These are phyloP conservation scores for Batillaria attramentaria DNA, from an alignment of 1,140 invertebrate species.

Conservation along the genomic window DNA sequence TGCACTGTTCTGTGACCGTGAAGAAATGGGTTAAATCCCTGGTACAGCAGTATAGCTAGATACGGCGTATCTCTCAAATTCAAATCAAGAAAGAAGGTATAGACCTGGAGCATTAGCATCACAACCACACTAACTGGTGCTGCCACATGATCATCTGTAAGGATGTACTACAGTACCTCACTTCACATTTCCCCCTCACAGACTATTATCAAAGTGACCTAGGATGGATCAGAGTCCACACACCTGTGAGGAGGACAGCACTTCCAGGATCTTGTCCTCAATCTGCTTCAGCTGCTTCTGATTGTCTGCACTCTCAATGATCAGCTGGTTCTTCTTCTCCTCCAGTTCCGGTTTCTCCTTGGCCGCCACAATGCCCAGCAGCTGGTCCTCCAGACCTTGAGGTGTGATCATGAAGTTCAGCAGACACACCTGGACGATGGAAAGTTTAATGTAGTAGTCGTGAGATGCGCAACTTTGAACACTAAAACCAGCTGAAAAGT, in stretches of 20 bases:
- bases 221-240: constrained; percentile 71
- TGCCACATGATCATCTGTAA: too few relatives aligned
- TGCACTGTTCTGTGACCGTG: too few relatives aligned
- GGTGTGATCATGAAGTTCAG: constrained; percentile 73
- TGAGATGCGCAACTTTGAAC: too few relatives aligned
- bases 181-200: too few relatives aligned
- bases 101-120: too few relatives aligned
- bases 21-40: too few relatives aligned
- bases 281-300: constrained; percentile 87
- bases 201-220: background rate
- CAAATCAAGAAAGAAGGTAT: too few relatives aligned
- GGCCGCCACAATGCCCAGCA: constrained; percentile 72
- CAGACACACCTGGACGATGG: constrained; percentile 64
- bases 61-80: too few relatives aligned
- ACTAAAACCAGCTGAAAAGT: too few relatives aligned
- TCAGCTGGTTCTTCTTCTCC: constrained; percentile 72
- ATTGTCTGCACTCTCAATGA: constrained; percentile 70
- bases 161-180: too few relatives aligned
- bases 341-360: constrained; percentile 73
- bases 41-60: too few relatives aligned
- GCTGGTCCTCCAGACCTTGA: constrained; percentile 72
- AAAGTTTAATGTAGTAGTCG: constrained; percentile 3
- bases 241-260: constrained; percentile 84
- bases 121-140: too few relatives aligned
- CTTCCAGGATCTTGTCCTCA: constrained; percentile 93